These are phyloP conservation scores for Sebastolobus altivelis DNA, from an alignment of 2,797 vertebrate genomes.

Conservation along the genomic window DNA sequence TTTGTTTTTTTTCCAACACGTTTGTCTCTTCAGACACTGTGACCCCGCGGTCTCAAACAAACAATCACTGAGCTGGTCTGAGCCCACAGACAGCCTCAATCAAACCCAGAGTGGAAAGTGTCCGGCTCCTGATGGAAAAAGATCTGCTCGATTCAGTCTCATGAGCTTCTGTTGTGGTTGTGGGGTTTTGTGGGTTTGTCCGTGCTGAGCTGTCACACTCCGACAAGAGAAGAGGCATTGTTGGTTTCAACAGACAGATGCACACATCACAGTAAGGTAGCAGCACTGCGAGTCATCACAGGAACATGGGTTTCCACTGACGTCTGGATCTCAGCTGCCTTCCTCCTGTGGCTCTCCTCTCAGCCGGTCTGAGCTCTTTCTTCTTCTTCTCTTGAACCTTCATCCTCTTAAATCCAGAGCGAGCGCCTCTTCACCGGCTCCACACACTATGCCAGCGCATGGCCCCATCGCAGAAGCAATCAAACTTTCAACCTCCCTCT, in stretches of 20 bases:
- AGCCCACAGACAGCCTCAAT: conserved; percentile 50
- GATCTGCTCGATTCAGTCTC: conserved; percentile 34
- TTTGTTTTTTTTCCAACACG: neutral
- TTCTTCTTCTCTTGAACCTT: conserved; percentile 53
- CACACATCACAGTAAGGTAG: conserved; percentile 4
- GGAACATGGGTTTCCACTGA: conserved; percentile 81
- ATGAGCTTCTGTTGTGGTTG: conserved; percentile 25
- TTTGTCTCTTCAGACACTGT: conserved; percentile 42
- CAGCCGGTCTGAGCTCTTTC: conserved; percentile 22
- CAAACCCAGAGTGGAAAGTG: conserved; percentile 36
- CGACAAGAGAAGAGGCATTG: conserved; percentile 51
- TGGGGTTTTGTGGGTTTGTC: conserved; percentile 29
- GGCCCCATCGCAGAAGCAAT: conserved; percentile 53
- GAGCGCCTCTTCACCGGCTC: conserved; percentile 42
- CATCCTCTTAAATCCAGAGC: conserved; percentile 68
- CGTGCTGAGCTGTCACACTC: conserved; percentile 49
- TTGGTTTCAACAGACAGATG: conserved; percentile 19
- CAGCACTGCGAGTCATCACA: conserved; percentile 59
- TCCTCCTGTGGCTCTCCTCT: conserved; percentile 43
- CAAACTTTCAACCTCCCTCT: conserved; percentile 74
- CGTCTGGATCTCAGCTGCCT: conserved; percentile 62
- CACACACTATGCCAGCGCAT: conserved; percentile 20
- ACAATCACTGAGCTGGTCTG: conserved; percentile 44
- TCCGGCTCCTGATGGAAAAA: conserved; percentile 25
- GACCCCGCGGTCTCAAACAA: conserved; percentile 37